These are phyloP conservation scores for Habroteleia sp. DNA, from an alignment of 2,888 invertebrate genomes.

Conservation along the genomic window DNA sequence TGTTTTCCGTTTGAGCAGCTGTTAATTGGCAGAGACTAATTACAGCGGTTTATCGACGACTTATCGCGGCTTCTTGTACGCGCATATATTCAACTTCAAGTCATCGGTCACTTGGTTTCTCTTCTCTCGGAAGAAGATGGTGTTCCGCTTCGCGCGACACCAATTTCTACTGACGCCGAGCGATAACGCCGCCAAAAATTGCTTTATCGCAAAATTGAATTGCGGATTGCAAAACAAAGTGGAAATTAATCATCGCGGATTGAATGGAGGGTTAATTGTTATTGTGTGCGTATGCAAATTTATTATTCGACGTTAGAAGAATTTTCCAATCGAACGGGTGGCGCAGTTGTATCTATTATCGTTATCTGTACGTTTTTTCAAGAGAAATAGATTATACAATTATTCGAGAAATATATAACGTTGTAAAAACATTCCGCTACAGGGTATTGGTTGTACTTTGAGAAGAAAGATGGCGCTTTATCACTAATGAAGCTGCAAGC, in stretches of 20 bases:
- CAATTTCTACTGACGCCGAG: constrained; percentile 17
- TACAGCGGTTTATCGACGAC: constrained; percentile 76
- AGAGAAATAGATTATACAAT: too few relatives aligned
- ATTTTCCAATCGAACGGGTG: too few relatives aligned
- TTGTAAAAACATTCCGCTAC: too few relatives aligned
- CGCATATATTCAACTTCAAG: constrained; percentile 51
- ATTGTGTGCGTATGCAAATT: constrained; percentile 11
- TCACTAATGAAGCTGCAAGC: too few relatives aligned
- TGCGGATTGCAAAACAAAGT: constrained; percentile 36
- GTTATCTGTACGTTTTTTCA: too few relatives aligned
- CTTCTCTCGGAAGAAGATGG: constrained; percentile 57
- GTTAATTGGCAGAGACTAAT: constrained; percentile 81
- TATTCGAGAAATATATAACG: too few relatives aligned
- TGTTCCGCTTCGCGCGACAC: constrained; percentile 59
- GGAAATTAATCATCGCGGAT: constrained; percentile 30
- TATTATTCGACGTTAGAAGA: too few relatives aligned
- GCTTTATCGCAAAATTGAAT: constrained; percentile 47
- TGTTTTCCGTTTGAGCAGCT: constrained; percentile 80
- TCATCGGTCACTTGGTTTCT: constrained; percentile 57
- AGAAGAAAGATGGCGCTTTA: too few relatives aligned
- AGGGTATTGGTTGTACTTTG: too few relatives aligned
- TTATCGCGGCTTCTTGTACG: constrained; percentile 67
- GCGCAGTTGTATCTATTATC: background rate
- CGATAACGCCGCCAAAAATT: constrained; percentile 32
- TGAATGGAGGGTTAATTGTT: background rate